phyloP scores from a whole-genome alignment of 2,797 vertebrate species.

The Chelon labrosus region DNA sequence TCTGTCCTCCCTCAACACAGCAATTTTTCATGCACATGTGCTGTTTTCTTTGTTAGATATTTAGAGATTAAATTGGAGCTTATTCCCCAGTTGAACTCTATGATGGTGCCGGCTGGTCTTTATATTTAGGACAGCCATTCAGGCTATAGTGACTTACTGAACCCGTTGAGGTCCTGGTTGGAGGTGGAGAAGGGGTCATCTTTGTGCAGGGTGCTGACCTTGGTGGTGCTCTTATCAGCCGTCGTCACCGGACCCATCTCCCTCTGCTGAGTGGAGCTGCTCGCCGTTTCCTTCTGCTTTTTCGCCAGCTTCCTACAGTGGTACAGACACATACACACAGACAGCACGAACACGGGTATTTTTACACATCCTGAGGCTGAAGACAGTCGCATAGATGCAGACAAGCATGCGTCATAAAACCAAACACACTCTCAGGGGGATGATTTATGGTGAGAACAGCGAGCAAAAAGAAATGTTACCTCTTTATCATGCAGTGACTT shows the following conservation, averaged over 20 bases:
- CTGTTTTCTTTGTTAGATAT: background rate
- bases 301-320: slow-evolving; percentile 94
- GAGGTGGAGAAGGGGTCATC: slow-evolving; percentile 97
- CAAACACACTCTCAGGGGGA: background rate
- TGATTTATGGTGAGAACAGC: background rate
- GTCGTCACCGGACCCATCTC: slow-evolving; percentile 95
- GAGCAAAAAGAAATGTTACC: background rate
- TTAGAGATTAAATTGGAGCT: background rate
- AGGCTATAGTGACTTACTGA: slow-evolving; percentile 86
- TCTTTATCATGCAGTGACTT: background rate
- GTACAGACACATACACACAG: slow-evolving; percentile 7
- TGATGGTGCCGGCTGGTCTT: background rate
- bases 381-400: background rate
- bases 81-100: background rate
- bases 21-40: background rate
- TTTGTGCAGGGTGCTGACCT: slow-evolving; percentile 92
- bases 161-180: slow-evolving; percentile 95
- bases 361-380: background rate
- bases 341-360: background rate
- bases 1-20: background rate
- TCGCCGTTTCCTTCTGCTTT: slow-evolving; percentile 98
- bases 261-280: slow-evolving; percentile 92
- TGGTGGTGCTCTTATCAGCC: slow-evolving; percentile 91
- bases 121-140: background rate
- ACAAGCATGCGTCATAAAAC: background rate